A percentile compares a stretch with the other conserved stretches of the same genome.
These are phyloP conservation scores for Alca torda DNA, from an alignment of 2,797 vertebrate species.

Conservation along the genomic window DNA sequence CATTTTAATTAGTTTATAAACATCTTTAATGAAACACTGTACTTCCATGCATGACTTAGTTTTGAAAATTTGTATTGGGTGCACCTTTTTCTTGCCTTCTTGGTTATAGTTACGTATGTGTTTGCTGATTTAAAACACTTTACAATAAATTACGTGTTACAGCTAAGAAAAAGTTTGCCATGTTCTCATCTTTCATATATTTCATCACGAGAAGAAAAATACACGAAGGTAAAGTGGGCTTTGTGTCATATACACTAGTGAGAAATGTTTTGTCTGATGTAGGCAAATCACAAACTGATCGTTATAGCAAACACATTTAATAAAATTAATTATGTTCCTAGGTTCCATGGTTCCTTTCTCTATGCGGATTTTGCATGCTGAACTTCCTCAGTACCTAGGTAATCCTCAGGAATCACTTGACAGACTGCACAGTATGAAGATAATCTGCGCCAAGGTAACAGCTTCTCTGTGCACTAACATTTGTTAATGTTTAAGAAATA, in stretches of 20 bases:
- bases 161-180: background rate
- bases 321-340: constrained; percentile 52
- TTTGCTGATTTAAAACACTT: background rate
- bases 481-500: background rate
- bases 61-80: background rate
- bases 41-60: background rate
- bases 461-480: background rate
- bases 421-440: constrained; percentile 89
- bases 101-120: background rate
- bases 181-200: background rate
- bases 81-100: background rate
- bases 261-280: background rate
- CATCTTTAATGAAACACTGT: background rate
- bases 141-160: background rate
- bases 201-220: background rate
- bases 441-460: constrained; percentile 86
- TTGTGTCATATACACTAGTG: background rate
- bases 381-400: constrained; percentile 93
- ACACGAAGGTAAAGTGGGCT: background rate
- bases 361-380: constrained; percentile 92
- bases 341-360: constrained; percentile 98
- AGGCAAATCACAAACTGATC: background rate
- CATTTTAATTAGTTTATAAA: background rate
- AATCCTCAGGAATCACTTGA: constrained; percentile 94
- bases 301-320: background rate